Evolutionary conservation across 2,797 vertebrate species (phyloP).

Genomic region (Danio tinwini): DNA sequence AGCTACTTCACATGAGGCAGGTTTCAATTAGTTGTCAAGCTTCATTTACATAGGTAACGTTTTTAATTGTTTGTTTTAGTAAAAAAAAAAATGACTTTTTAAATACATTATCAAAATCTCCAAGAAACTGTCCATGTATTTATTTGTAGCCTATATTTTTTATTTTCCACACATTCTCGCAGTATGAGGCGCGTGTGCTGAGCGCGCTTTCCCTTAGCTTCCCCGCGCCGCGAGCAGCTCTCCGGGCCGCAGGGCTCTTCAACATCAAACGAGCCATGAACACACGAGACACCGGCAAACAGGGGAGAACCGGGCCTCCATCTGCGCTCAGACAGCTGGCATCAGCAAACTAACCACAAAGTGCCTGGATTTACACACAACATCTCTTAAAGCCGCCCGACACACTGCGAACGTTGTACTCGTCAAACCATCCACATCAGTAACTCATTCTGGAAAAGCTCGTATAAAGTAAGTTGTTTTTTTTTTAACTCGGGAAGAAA

Average conservation of each 20-base stretch:
- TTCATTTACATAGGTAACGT: too few relatives aligned
- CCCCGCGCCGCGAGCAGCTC: constrained; percentile 26
- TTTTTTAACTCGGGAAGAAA: constrained; percentile 24
- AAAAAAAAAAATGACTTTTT: too few relatives aligned
- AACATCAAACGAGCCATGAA: constrained; percentile 48
- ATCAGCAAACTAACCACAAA: constrained; percentile 57
- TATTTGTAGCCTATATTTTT: background rate
- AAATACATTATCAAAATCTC: background rate
- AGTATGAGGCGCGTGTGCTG: constrained; percentile 6
- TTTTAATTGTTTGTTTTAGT: too few relatives aligned
- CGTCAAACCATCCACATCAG: constrained; percentile 41
- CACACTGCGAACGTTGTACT: constrained; percentile 42
- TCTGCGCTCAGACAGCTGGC: constrained; percentile 51
- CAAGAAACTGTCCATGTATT: background rate
- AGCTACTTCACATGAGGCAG: too few relatives aligned
- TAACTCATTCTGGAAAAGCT: constrained; percentile 28
- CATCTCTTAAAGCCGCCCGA: constrained; percentile 48
- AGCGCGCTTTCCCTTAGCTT: constrained; percentile 24
- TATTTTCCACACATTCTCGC: background rate
- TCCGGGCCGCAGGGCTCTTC: constrained; percentile 37
- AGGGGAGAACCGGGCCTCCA: constrained; percentile 47
- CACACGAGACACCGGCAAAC: constrained; percentile 43
- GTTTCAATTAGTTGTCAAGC: too few relatives aligned
- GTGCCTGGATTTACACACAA: constrained; percentile 55
- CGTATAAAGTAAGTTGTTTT: background rate